Conservation (phyloP, 2,113 vertebrate genomes). For the Lagopus muta region DNA sequence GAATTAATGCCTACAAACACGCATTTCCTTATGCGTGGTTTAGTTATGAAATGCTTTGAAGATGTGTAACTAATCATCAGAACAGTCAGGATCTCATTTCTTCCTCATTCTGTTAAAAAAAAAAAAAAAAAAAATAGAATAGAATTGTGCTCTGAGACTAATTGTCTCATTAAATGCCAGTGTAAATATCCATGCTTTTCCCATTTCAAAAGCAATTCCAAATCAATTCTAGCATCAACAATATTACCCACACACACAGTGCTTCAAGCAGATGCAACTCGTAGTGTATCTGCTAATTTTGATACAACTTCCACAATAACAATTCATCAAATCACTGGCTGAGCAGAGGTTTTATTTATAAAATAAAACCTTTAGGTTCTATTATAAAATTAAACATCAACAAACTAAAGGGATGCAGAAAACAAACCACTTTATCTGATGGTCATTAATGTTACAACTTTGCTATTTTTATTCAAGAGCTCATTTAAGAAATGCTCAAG, state of each 20-base stretch:
- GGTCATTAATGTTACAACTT: not conserved
- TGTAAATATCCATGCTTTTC: conserved; percentile 13
- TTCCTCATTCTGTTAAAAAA: not conserved
- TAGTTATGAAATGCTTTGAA: not conserved
- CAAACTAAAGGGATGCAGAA: not conserved
- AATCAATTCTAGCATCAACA: conserved; percentile 5
- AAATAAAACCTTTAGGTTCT: no score
- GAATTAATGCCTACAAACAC: not conserved
- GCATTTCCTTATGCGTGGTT: not conserved
- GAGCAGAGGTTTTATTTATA: no score
- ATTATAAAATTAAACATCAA: not conserved
- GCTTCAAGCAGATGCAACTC: not conserved
- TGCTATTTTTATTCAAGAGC: not conserved
- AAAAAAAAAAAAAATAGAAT: not conserved
- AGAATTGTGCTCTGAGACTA: not conserved
- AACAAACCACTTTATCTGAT: not conserved
- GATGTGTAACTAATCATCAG: not conserved
- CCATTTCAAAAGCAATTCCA: conserved; percentile 35
- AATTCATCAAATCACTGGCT: not conserved
- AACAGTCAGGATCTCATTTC: not conserved
- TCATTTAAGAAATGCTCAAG: not conserved
- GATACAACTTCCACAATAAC: not conserved
- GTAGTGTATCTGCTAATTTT: not conserved
- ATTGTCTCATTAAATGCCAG: conserved; percentile 3
- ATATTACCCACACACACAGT: not conserved